These are phyloP conservation scores for Eubasilissa splendida DNA, from an alignment of 2,888 invertebrate genomes.

Conservation along the genomic window DNA sequence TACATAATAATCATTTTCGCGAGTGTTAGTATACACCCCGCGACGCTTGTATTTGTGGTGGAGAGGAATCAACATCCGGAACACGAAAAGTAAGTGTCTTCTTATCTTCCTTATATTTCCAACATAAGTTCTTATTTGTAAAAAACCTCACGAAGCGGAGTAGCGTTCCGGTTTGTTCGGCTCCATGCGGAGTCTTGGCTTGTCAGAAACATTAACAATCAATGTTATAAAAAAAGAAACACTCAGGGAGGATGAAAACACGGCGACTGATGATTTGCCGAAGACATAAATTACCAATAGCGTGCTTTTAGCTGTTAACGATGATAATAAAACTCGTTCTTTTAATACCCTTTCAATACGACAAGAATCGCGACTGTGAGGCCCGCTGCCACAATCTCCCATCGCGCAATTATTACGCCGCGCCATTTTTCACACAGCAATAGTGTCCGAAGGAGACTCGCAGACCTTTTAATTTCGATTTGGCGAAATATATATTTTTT, in stretches of 20 bases:
- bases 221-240: not conserved
- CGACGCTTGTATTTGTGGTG: no score
- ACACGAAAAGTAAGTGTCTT: no score
- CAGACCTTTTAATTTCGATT: conserved; percentile 44
- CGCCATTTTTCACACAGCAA: conserved; percentile 43
- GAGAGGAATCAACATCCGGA: no score
- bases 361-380: conserved; percentile 35
- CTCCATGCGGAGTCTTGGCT: no score
- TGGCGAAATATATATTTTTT: conserved; percentile 32
- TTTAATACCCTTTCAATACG: conserved; percentile 38
- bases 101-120: no score
- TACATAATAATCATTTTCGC: no score
- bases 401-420: conserved; percentile 44
- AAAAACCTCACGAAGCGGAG: no score
- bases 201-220: no score
- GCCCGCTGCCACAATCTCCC: conserved; percentile 19
- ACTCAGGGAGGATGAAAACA: not conserved
- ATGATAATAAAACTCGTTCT: conserved; percentile 37
- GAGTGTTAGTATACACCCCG: no score
- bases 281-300: conserved; percentile 34
- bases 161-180: no score
- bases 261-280: conserved; percentile 24
- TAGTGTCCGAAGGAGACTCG: conserved; percentile 29
- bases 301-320: conserved; percentile 37
- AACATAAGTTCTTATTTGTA: no score